Evolutionary conservation across 2,888 invertebrate species (phyloP), one percentile per base, ranked within the genome.

Genomic region (Diogma glabrata): DNA sequence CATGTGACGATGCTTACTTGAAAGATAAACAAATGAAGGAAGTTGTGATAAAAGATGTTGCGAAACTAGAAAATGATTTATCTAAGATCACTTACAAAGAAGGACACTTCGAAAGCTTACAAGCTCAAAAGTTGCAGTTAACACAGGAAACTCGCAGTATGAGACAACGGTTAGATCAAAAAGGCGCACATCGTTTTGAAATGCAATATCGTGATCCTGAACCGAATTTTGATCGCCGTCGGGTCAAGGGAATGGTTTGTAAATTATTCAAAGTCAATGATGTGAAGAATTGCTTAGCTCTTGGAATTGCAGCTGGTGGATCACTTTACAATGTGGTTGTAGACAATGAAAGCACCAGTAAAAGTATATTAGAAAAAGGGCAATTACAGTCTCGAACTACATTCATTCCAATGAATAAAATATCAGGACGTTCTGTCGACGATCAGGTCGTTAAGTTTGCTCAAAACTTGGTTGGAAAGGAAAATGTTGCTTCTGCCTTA

Each of bases 341-440:
- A 28, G 90, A 94, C 63, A 84, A 82, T 43, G 92, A 93, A 63
- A 72, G 74, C 50, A 88, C 90, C 0, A 85, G 87, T 60, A 92
- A 91, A 67, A 77, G 83, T 64, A 73, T 99, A 55, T 74, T 99
- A 51, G 79, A 91, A 69, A 76, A 77, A 54, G 94, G 94, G 1
- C 77, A 85, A 57, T 73, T 97, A 53, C 82, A 82, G 64, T 72
- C 78, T 16, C 78, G 94, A 52, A 84, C 84, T 50, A 95, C 93
- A 51, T 81, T 95, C 64, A 86, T 95, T 54, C 95, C 95, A 19
- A 77, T 96, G 57, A 93, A 92, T 73, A 89, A 90, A 74, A 90
- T 96, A 58, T 66, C 73, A 23, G 78, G 79, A 0, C 67, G 73
- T 55, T 64, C 73, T 53, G 80, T 95, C 56, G 78, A 81, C 59